Percentiles rank a stretch among this genome's conserved stretches.
Conservation (phyloP, 2,888 invertebrate genomes). For the Maniola hyperantus region DNA sequence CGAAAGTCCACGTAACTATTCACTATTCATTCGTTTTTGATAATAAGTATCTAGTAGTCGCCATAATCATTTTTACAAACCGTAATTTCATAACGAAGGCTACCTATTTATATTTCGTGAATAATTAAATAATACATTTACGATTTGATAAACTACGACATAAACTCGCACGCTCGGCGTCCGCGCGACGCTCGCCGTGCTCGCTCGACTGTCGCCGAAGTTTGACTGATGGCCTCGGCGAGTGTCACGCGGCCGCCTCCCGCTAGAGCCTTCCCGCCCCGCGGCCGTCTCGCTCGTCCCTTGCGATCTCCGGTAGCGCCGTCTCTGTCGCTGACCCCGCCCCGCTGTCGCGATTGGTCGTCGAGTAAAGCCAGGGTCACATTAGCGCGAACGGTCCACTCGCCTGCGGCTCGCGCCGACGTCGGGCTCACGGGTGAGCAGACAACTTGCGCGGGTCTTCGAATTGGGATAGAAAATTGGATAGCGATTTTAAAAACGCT, state of each 20-base stretch:
- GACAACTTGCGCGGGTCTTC: neutral
- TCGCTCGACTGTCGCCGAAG: conserved; percentile 38
- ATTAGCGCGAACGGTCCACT: neutral
- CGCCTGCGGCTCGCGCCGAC: neutral
- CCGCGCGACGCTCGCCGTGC: conserved; percentile 27
- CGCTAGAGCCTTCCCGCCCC: conserved; percentile 47
- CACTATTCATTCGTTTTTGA: no score
- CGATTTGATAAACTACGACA: neutral
- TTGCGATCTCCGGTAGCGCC: conserved; percentile 49
- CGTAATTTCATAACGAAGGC: no score
- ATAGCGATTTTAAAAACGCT: no score
- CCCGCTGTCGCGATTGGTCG: neutral
- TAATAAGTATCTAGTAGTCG: no score
- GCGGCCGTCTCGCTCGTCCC: conserved; percentile 45
- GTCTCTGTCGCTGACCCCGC: neutral
- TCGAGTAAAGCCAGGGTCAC: neutral
- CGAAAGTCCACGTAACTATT: no score
- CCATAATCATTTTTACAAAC: no score
- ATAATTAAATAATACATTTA: neutral
- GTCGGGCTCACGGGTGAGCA: neutral
- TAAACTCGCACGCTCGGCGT: neutral
- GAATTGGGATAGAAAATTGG: neutral
- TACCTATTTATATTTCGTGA: no score
- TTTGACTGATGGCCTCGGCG: conserved; percentile 41
- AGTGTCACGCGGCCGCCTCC: conserved; percentile 29